Percentiles rank a stretch among this genome's conserved stretches.
Conservation (phyloP, 2,888 invertebrate species). For the Anticlea derivata region DNA sequence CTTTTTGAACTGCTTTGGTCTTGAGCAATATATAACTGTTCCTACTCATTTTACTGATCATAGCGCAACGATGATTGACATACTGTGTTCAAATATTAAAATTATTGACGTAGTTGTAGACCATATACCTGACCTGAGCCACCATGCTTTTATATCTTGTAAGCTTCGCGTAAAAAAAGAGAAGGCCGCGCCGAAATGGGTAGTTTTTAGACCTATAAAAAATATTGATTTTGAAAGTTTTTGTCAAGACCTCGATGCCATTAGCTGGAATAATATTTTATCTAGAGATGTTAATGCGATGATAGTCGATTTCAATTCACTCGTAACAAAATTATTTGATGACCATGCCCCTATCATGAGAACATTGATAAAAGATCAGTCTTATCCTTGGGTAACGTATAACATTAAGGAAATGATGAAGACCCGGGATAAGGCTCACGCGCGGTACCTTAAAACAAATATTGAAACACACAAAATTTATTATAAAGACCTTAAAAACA, state of each 20-base stretch:
- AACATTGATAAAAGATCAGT: background rate
- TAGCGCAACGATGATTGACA: slow-evolving; percentile 1
- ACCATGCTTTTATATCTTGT: background rate
- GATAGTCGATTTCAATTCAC: background rate
- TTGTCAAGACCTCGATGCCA: background rate
- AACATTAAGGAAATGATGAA: slow-evolving; percentile 9
- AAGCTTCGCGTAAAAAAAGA: background rate
- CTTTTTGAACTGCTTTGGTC: background rate
- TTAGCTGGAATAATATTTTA: background rate
- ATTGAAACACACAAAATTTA: slow-evolving; percentile 1
- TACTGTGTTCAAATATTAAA: background rate
- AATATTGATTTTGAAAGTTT: background rate
- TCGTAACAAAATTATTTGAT: background rate
- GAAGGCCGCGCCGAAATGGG: background rate
- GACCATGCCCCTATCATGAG: slow-evolving; percentile 1
- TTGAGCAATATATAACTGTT: background rate
- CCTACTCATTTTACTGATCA: slow-evolving; percentile 8
- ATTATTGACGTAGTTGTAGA: background rate
- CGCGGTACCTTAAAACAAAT: background rate
- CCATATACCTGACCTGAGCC: slow-evolving; percentile 1
- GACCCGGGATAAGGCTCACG: slow-evolving; percentile 4
- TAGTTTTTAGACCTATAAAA: background rate
- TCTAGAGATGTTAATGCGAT: background rate
- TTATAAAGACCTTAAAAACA: slow-evolving; percentile 5
- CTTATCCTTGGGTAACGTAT: background rate